Conservation (phyloP, 2,113 vertebrate genomes). For the Ceyx melanurus region DNA sequence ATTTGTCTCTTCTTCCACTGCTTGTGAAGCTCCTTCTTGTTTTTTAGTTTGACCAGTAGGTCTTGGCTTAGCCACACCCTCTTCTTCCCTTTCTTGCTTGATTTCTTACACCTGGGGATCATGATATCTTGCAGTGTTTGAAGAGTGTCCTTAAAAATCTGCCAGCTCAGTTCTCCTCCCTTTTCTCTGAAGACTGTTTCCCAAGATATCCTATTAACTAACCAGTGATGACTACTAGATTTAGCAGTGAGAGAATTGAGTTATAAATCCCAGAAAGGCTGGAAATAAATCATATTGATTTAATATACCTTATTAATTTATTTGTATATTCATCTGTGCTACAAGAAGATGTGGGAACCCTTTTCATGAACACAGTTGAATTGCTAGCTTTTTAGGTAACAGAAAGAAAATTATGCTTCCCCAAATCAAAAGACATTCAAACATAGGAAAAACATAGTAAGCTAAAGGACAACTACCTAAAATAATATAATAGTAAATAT, state of each 20-base stretch:
- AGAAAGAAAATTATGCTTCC: background rate
- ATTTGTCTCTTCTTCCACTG: no score
- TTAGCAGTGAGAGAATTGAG: background rate
- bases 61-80: no score
- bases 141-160: no score
- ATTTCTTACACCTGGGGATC: no score
- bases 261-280: background rate
- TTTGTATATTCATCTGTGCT: background rate
- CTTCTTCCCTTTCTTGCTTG: no score
- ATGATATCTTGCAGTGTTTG: no score
- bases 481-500: slow-evolving; percentile 43
- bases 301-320: background rate
- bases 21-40: no score
- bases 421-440: background rate
- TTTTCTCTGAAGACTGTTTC: no score
- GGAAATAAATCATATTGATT: background rate
- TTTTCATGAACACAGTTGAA: background rate
- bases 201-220: background rate
- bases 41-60: no score
- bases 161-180: no score
- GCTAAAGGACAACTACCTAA: slow-evolving; percentile 23
- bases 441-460: background rate
- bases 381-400: background rate
- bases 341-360: background rate
- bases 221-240: background rate